Conservation (phyloP, 2,113 vertebrate species). For the Archilochus colubris region DNA sequence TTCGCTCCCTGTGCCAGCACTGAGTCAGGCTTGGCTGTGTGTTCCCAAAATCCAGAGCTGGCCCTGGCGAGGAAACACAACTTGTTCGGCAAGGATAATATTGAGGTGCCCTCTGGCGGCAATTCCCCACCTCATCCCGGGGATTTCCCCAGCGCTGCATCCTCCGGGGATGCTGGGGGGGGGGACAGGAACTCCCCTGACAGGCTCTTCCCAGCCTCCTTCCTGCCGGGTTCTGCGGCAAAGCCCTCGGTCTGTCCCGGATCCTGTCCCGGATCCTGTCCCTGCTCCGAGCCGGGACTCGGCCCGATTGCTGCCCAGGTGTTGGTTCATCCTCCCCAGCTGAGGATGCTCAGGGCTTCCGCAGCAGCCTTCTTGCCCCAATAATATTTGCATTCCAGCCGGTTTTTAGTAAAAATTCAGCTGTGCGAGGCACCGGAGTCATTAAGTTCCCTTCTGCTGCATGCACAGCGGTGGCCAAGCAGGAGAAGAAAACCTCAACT, state of each 20-base stretch:
- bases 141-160: not conserved
- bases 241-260: rapidly evolving
- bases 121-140: not conserved
- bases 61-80: not conserved
- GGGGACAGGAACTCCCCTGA: rapidly evolving
- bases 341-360: not conserved
- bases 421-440: not conserved
- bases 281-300: not conserved
- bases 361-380: not conserved
- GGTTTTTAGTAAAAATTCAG: rapidly evolving
- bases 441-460: not conserved
- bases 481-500: not conserved
- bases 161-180: not conserved
- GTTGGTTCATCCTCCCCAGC: not conserved
- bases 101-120: conserved; percentile 48
- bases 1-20: conserved; percentile 33
- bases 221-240: not conserved
- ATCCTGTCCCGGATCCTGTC: not conserved
- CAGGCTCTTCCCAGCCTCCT: rapidly evolving
- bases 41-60: not conserved
- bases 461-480: rapidly evolving
- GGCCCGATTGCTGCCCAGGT: not conserved
- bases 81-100: not conserved
- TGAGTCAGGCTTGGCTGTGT: conserved; percentile 32
- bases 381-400: not conserved